A percentile compares a stretch with the other conserved stretches of the same genome.
phyloP scores from a whole-genome alignment of 2,888 invertebrate species.

The Leptinotarsa juncta region DNA sequence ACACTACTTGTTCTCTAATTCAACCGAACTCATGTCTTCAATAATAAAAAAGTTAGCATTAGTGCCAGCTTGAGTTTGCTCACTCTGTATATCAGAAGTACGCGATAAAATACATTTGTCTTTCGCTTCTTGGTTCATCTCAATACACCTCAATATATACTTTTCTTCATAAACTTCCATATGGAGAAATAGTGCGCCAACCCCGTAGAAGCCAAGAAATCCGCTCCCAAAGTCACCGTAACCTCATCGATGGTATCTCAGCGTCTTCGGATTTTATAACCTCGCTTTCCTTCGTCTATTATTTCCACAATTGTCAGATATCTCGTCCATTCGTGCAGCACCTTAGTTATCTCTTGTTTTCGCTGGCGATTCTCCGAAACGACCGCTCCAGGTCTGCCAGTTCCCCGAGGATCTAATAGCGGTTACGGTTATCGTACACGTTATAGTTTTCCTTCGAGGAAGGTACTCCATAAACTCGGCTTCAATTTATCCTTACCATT shows the following conservation, averaged over 20 bases:
- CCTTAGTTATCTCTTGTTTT: conserved; percentile 64
- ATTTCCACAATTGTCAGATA: conserved; percentile 63
- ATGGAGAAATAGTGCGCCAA: background rate
- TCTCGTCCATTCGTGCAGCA: conserved; percentile 58
- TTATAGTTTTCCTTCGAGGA: conserved; percentile 63
- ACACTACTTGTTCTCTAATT: no score
- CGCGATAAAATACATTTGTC: no score
- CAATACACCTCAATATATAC: no score
- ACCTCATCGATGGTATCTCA: conserved; percentile 63
- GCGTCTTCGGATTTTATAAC: conserved; percentile 58
- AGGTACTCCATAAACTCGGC: conserved; percentile 65
- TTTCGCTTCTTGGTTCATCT: no score
- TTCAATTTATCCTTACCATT: conserved; percentile 60
- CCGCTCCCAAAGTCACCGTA: conserved; percentile 44
- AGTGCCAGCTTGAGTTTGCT: no score
- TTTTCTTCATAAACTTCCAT: no score
- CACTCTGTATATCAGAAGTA: no score
- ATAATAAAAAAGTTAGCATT: no score
- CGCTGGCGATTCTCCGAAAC: conserved; percentile 55
- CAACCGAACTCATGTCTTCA: no score
- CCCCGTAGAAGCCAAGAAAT: conserved; percentile 37
- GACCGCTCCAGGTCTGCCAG: conserved; percentile 58
- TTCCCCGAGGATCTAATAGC: conserved; percentile 61
- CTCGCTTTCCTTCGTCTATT: conserved; percentile 60
- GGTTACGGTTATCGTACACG: conserved; percentile 65